Conservation (phyloP, 2,797 vertebrate species). For the Clarias laeviceps region DNA sequence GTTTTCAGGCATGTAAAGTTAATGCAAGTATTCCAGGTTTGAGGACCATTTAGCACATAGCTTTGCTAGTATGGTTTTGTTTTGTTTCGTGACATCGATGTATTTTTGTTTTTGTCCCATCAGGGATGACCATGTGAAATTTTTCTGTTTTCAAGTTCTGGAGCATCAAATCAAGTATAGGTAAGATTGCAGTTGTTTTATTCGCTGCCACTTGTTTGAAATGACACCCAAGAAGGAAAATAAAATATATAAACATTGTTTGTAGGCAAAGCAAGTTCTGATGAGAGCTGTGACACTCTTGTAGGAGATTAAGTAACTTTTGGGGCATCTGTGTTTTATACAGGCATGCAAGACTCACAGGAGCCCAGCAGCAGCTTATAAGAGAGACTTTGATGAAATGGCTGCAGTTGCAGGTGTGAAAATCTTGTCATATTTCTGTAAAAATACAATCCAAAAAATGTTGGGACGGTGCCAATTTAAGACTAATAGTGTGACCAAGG, state of each 20-base stretch:
- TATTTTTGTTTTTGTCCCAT: constrained; percentile 39
- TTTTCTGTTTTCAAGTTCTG: constrained; percentile 98
- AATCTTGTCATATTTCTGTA: background rate
- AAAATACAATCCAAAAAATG: too few relatives aligned
- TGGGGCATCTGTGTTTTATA: constrained; percentile 59
- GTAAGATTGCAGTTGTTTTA: constrained; percentile 70
- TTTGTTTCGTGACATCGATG: background rate
- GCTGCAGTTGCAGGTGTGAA: constrained; percentile 90
- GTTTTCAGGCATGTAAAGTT: background rate
- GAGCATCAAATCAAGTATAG: constrained; percentile 98
- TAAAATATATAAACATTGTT: background rate
- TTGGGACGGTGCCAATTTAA: too few relatives aligned
- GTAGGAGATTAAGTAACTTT: background rate
- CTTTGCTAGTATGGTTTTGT: background rate
- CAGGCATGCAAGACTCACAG: constrained; percentile 86
- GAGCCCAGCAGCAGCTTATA: constrained; percentile 90
- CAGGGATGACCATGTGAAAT: constrained; percentile 97
- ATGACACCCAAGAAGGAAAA: background rate
- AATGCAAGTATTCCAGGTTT: background rate
- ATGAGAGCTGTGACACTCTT: background rate
- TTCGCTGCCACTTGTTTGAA: too few relatives aligned
- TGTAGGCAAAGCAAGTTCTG: background rate
- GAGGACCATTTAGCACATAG: background rate
- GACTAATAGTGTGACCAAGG: too few relatives aligned
- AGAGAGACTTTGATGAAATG: constrained; percentile 94